Percentiles rank a stretch among this genome's conserved stretches.
Conservation (phyloP, 2,113 vertebrate genomes). For the Hypomesus transpacificus region DNA sequence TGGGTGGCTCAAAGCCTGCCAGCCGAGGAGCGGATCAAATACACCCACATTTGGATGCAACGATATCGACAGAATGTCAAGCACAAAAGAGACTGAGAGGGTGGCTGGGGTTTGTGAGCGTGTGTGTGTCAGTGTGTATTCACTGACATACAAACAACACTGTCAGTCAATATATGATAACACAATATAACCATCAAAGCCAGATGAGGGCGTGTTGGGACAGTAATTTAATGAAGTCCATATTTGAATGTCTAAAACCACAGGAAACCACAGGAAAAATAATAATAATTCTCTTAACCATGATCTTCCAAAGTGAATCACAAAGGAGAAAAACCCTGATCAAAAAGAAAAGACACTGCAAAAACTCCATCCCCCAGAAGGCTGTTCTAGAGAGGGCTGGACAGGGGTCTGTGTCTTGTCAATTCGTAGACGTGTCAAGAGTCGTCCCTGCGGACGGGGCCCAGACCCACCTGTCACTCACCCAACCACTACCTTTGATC, state of each 20-base stretch:
- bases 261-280: too few relatives aligned
- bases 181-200: too few relatives aligned
- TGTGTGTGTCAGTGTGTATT: not conserved
- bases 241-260: too few relatives aligned
- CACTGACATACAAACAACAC: constrained; percentile 17
- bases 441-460: constrained; percentile 53
- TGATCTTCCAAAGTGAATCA: too few relatives aligned
- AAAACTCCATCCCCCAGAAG: not conserved
- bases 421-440: constrained; percentile 64
- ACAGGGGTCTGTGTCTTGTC: constrained; percentile 60
- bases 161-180: constrained; percentile 12
- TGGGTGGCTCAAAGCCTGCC: constrained; percentile 47
- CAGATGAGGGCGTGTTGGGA: too few relatives aligned
- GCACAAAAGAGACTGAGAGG: constrained; percentile 53
- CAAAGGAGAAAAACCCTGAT: constrained; percentile 8
- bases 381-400: constrained; percentile 10
- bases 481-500: constrained; percentile 40
- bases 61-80: constrained; percentile 72
- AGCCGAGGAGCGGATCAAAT: constrained; percentile 65
- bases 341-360: constrained; percentile 4
- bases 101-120: not conserved
- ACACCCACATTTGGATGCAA: constrained; percentile 56
- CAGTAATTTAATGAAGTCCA: too few relatives aligned
- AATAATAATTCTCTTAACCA: too few relatives aligned
- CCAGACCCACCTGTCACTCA: constrained; percentile 41